A percentile compares a stretch with the other conserved stretches of the same genome.
phyloP scores from a whole-genome alignment of 2,113 vertebrate genomes.

The Isurus oxyrinchus region DNA sequence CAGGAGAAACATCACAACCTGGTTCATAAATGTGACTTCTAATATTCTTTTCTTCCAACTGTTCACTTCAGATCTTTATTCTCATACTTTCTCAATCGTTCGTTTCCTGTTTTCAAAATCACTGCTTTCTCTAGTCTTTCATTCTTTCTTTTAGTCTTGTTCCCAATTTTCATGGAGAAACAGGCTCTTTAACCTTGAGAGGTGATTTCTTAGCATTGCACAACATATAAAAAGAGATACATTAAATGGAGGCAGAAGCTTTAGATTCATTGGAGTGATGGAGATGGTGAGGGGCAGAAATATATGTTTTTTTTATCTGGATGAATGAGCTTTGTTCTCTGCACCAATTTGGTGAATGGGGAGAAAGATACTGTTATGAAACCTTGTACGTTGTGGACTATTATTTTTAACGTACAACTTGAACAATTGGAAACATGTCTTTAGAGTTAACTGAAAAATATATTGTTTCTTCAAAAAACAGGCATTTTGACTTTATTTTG shows the following conservation, averaged over 20 bases:
- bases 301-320: neutral
- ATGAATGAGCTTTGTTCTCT: conserved; percentile 16
- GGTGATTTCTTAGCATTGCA: neutral
- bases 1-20: neutral
- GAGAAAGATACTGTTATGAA: neutral
- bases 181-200: neutral
- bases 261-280: neutral
- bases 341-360: neutral
- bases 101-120: neutral
- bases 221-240: neutral
- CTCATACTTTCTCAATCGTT: neutral
- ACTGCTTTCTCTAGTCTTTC: neutral
- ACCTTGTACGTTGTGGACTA: neutral
- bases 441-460: conserved; percentile 1
- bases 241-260: neutral
- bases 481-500: conserved; percentile 12
- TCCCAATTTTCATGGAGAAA: neutral
- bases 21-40: neutral
- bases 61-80: neutral
- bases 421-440: neutral
- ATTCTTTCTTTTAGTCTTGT: neutral
- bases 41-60: neutral
- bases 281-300: no score
- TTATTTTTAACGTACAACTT: conserved; percentile 6
- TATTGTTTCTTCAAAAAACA: neutral